Base-by-base conservation (phyloP, 2,113 vertebrate species). In the Scomber scombrus region DNA sequence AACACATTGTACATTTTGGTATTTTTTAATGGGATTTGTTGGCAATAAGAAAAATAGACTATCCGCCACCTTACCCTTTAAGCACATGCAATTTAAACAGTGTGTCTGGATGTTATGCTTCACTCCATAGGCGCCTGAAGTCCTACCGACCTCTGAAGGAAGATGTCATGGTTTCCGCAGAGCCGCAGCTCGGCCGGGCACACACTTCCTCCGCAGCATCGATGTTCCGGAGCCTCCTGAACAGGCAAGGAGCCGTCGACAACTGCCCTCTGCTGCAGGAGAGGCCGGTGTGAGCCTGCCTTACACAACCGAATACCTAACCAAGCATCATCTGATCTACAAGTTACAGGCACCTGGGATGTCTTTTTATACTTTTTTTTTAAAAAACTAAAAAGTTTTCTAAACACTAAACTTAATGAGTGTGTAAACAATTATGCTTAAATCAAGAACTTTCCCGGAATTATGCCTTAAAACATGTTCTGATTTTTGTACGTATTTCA, bases 241-340 rank as follows among this genome's bases (percentile, higher is more conserved):
- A 86, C 50, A 75, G 88, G 26, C 82, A 40, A 6, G 89, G 82
- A 19, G 46, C 62, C 4, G 87, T 94, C 0, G 96, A 97, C 65
- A 91, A 90, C 89, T 93, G 95, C 15, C 96, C 96, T 2, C 95
- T 97, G 69, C 95, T 97, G 80, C 94, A 92, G 16, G 90, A 95
- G 54, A 89, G 93, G 46, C 89, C 93, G 10, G 94, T 95, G 84
- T 98, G 90, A 94, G 26, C 18, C 23, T 43, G 19, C 68, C 7
- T n/a, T 11, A 58, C 45, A 5, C 62, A 43, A 60, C 70, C 18
- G 54, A 63, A 80, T 57, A 51, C 1, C 58, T 60, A 81, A 69
- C 43, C 47, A 61, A 86, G 63, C 62, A 70, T 63, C 50, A 51
- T 66, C 43, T 5, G 43, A 71, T 70, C 23, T 40, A 13, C 0